phyloP scores from a whole-genome alignment of 2,888 invertebrate species.

The Zhengitettix transpicula region DNA sequence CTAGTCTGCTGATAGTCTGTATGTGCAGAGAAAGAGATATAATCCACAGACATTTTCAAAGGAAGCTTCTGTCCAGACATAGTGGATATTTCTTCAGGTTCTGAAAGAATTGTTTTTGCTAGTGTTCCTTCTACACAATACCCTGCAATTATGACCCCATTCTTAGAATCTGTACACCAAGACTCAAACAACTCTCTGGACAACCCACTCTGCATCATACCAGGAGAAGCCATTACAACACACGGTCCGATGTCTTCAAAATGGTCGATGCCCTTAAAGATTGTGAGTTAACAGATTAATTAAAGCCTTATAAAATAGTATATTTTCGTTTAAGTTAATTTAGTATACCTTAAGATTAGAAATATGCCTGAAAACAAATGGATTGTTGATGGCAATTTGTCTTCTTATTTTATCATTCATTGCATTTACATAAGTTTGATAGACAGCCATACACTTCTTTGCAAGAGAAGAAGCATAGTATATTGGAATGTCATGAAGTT shows the following conservation, averaged over 20 bases:
- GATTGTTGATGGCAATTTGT: conserved; percentile 95
- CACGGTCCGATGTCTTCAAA: conserved; percentile 99
- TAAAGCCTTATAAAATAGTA: neutral
- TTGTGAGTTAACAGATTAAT: neutral
- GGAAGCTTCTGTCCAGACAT: conserved; percentile 93
- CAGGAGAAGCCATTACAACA: conserved; percentile 98
- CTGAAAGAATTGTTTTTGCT: conserved; percentile 86
- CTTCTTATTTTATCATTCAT: conserved; percentile 96
- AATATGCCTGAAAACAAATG: conserved; percentile 96
- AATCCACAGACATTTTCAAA: conserved; percentile 93
- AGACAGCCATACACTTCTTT: conserved; percentile 99
- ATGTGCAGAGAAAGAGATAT: conserved; percentile 98
- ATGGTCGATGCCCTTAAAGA: conserved; percentile 79
- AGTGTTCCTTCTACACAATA: conserved; percentile 83
- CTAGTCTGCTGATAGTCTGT: conserved; percentile 97
- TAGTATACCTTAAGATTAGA: conserved; percentile 63
- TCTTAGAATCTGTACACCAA: conserved; percentile 97
- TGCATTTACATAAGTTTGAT: conserved; percentile 97
- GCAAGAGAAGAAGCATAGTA: conserved; percentile 98
- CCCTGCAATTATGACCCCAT: conserved; percentile 94
- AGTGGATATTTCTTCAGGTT: conserved; percentile 93
- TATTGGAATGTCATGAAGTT: conserved; percentile 94
- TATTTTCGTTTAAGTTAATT: neutral
- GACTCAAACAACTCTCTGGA: conserved; percentile 94
- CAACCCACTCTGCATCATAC: conserved; percentile 99